These are phyloP conservation scores for Luidia sarsii DNA, from an alignment of 53 echinoderm and acorn worm species.

Conservation along the genomic window DNA sequence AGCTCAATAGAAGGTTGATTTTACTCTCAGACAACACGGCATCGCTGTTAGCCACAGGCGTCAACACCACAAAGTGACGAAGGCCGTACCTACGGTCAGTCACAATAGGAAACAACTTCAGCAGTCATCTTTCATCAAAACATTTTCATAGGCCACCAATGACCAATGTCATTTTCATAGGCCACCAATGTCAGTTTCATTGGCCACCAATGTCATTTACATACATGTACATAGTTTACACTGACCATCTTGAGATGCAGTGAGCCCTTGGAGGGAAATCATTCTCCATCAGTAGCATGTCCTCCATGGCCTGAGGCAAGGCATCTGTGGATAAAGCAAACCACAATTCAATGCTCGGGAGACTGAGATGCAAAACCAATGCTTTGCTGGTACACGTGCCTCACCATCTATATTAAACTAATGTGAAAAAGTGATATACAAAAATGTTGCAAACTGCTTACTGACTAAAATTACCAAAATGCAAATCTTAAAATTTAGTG, in stretches of 20 bases:
- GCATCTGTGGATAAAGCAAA: constrained; percentile 53
- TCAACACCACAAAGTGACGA: constrained; percentile 92
- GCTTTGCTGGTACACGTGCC: too few relatives aligned
- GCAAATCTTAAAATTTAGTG: too few relatives aligned
- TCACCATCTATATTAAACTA: background rate
- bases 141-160: background rate
- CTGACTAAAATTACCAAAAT: too few relatives aligned
- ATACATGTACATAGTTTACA: too few relatives aligned
- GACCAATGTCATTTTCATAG: too few relatives aligned
- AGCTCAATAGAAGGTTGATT: constrained; percentile 86
- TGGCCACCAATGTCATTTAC: too few relatives aligned
- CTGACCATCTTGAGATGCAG: constrained; percentile 96
- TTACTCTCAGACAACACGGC: constrained; percentile 91
- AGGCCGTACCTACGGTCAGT: constrained; percentile 77
- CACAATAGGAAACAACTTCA: background rate
- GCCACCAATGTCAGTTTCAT: too few relatives aligned
- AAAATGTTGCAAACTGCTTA: too few relatives aligned
- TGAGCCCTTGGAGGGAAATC: constrained; percentile 98
- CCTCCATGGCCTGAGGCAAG: constrained; percentile 91
- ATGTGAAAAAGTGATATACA: background rate
- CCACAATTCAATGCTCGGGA: background rate
- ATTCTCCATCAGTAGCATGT: constrained; percentile 86
- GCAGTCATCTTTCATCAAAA: background rate
- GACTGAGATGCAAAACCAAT: background rate
- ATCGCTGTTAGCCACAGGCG: constrained; percentile 84